Percentiles rank a stretch among this genome's conserved stretches.
These are phyloP conservation scores for Xenopus petersii DNA, from an alignment of 2,797 vertebrate species.

Conservation along the genomic window DNA sequence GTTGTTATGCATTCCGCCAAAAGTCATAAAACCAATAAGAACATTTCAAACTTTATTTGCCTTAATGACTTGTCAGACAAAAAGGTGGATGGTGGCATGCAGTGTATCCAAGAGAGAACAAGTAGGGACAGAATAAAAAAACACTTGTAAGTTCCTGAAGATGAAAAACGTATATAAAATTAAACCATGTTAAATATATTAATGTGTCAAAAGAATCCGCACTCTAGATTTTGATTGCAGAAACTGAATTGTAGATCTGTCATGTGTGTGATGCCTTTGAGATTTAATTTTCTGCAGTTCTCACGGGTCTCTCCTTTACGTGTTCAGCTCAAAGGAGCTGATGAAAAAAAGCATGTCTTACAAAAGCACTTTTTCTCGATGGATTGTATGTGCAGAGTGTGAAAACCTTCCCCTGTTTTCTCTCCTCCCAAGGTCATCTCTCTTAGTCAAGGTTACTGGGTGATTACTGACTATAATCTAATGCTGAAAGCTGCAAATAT, in stretches of 20 bases:
- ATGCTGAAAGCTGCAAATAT: constrained; percentile 26
- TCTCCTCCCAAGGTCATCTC: constrained; percentile 25
- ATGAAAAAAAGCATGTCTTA: constrained; percentile 28
- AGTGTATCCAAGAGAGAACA: background rate
- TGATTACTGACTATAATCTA: constrained; percentile 43
- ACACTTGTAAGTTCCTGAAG: background rate
- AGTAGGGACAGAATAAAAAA: background rate
- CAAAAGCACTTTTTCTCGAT: constrained; percentile 3
- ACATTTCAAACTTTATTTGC: background rate
- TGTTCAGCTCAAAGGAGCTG: background rate
- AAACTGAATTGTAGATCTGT: background rate
- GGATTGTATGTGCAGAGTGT: background rate
- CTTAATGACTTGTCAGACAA: background rate
- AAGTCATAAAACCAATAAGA: too few relatives aligned
- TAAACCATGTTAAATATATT: background rate
- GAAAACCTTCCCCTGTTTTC: constrained; percentile 4
- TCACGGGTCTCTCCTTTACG: background rate
- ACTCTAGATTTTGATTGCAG: background rate
- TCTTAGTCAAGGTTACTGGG: constrained; percentile 33
- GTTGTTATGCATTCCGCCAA: too few relatives aligned
- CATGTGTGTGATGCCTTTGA: background rate
- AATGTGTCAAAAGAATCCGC: background rate
- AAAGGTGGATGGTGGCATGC: background rate
- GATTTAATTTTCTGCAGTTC: background rate
- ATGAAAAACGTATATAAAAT: background rate